Percentiles rank a stretch among this genome's conserved stretches.
Evolutionary conservation across 2,888 invertebrate species (phyloP).

Genomic region (Brachypalpus laphriformis): DNA sequence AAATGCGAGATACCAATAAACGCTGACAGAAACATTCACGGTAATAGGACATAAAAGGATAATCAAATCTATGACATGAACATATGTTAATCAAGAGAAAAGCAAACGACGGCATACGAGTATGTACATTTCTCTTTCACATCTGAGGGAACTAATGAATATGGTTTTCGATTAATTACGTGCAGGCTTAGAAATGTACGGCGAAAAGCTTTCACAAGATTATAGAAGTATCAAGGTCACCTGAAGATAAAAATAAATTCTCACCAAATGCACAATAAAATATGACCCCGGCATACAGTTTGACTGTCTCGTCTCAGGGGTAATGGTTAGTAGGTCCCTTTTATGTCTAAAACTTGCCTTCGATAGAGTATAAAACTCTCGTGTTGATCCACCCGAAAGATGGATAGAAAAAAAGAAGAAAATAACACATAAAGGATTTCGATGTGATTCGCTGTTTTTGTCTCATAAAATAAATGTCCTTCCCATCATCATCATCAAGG

Average conservation of each 20-base stretch:
- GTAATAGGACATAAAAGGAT: conserved; percentile 42
- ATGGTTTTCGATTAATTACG: conserved; percentile 58
- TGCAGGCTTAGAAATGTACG: background rate
- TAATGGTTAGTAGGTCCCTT: background rate
- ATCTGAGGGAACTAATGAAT: background rate
- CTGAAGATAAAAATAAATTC: conserved; percentile 14
- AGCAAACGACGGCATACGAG: background rate
- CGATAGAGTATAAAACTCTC: background rate
- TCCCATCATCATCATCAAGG: background rate
- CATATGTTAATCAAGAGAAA: conserved; percentile 34
- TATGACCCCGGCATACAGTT: background rate
- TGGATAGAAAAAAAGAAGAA: background rate
- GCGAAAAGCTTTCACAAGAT: background rate
- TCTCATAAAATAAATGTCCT: conserved; percentile 50
- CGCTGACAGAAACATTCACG: conserved; percentile 31
- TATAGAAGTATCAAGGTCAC: conserved; percentile 7
- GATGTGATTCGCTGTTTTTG: conserved; percentile 44
- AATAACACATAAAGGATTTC: conserved; percentile 41
- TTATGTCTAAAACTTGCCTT: conserved; percentile 3
- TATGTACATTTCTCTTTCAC: background rate
- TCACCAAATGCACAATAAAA: conserved; percentile 22
- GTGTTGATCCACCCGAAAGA: conserved; percentile 9
- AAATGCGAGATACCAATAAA: conserved; percentile 15
- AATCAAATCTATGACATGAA: conserved; percentile 41
- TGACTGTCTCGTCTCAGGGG: background rate